A percentile compares a stretch with the other conserved stretches of the same genome.
phyloP scores from a whole-genome alignment of 2,888 invertebrate species.

The Lithophane socia region DNA sequence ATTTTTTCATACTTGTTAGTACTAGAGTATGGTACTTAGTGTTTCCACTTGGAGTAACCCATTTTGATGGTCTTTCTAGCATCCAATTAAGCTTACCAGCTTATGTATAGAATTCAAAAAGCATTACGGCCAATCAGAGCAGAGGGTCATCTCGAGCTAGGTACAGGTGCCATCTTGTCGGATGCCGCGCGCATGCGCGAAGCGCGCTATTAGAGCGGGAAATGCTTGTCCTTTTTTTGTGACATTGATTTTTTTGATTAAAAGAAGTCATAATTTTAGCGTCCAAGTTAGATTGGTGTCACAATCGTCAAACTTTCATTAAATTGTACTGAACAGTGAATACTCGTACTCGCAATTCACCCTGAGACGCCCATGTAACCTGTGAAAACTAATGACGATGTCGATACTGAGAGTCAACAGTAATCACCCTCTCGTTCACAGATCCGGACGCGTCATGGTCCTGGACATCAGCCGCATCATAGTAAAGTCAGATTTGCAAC shows the following conservation, averaged over 20 bases:
- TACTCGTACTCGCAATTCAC: background rate
- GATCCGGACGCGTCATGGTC: slow-evolving; percentile 93
- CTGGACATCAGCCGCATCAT: slow-evolving; percentile 93
- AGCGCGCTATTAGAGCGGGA: too few relatives aligned
- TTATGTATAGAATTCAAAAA: too few relatives aligned
- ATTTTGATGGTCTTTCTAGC: too few relatives aligned
- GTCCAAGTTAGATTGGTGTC: background rate
- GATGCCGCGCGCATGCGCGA: too few relatives aligned
- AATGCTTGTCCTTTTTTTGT: background rate
- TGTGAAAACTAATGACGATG: background rate
- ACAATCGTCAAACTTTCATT: background rate
- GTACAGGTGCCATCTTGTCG: too few relatives aligned
- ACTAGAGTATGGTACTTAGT: too few relatives aligned
- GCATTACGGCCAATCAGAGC: too few relatives aligned
- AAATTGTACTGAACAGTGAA: background rate
- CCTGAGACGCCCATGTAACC: background rate
- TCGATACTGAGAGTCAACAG: background rate
- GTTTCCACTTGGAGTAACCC: too few relatives aligned
- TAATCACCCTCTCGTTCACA: slow-evolving; percentile 67
- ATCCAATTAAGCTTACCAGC: too few relatives aligned
- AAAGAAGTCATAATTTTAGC: background rate
- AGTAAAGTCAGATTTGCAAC: slow-evolving; percentile 94
- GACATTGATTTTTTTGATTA: background rate
- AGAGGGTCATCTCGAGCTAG: too few relatives aligned
- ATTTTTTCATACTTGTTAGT: too few relatives aligned